phyloP scores from a whole-genome alignment of 2,797 vertebrate genomes.

The Glyptemys insculpta region DNA sequence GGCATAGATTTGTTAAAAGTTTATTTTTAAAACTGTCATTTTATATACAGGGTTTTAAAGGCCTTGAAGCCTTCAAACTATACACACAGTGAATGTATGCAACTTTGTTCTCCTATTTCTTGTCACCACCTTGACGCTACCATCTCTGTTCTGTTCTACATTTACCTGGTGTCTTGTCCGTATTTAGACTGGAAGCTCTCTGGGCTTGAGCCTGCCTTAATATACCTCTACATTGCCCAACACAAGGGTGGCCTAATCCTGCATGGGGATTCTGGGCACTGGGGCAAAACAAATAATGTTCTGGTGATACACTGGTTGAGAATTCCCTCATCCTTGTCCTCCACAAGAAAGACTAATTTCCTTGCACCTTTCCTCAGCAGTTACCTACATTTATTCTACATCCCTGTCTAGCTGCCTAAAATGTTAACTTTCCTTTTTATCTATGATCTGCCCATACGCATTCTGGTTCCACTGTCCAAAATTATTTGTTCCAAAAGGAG shows the following conservation, averaged over 20 bases:
- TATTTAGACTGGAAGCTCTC: not conserved
- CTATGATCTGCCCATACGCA: not conserved
- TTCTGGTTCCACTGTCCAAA: not conserved
- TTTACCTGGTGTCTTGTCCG: not conserved
- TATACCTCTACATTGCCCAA: not conserved
- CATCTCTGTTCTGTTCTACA: not conserved
- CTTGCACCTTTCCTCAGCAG: rapidly evolving
- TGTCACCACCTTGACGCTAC: not conserved
- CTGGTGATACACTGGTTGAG: not conserved
- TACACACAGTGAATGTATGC: not conserved
- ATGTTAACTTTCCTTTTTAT: not conserved
- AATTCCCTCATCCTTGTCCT: not conserved
- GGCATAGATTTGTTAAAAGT: not conserved
- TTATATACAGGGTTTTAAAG: rapidly evolving
- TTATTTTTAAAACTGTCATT: not conserved
- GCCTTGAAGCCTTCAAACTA: not conserved
- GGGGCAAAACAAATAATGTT: not conserved
- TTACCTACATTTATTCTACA: rapidly evolving
- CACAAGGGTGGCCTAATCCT: not conserved
- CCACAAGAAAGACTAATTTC: not conserved
- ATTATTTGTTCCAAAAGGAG: not conserved
- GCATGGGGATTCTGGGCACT: not conserved
- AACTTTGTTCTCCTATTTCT: not conserved
- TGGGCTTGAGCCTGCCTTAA: not conserved
- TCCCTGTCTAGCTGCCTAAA: not conserved